These are phyloP conservation scores for Aphidius gifuensis DNA, from an alignment of 1,140 invertebrate genomes.

Conservation along the genomic window DNA sequence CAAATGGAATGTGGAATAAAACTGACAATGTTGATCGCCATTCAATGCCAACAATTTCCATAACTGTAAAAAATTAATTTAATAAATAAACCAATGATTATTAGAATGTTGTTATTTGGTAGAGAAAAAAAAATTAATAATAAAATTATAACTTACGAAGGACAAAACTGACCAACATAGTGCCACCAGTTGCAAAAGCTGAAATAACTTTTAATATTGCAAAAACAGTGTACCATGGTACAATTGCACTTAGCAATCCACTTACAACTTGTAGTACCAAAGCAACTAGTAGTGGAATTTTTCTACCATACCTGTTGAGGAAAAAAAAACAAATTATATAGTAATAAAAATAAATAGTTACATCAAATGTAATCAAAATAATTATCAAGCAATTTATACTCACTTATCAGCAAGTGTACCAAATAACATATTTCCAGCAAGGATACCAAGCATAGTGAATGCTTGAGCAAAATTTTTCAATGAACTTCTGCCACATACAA, in stretches of 20 bases:
- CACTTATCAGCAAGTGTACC: slow-evolving; percentile 74
- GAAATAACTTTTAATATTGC: slow-evolving; percentile 67
- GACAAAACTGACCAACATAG: slow-evolving; percentile 66
- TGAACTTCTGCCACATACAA: slow-evolving; percentile 64
- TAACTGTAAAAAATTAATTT: slow-evolving; percentile 50
- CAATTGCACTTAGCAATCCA: slow-evolving; percentile 64
- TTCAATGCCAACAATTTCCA: slow-evolving; percentile 69
- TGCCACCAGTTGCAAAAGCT: slow-evolving; percentile 66
- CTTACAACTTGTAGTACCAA: slow-evolving; percentile 64
- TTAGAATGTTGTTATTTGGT: neutral
- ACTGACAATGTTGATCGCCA: slow-evolving; percentile 69
- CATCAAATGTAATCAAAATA: neutral
- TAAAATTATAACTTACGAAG: slow-evolving; percentile 49
- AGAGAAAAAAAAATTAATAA: neutral
- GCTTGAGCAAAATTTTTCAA: slow-evolving; percentile 70
- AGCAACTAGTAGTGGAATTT: slow-evolving; percentile 63
- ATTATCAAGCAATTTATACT: neutral
- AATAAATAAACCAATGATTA: slow-evolving; percentile 17
- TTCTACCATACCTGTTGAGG: slow-evolving; percentile 64
- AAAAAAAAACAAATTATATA: slow-evolving; percentile 17
- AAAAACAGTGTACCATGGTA: slow-evolving; percentile 68
- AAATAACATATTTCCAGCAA: slow-evolving; percentile 70
- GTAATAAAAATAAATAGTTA: neutral
- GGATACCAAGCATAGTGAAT: slow-evolving; percentile 72
- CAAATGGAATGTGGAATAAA: slow-evolving; percentile 61